Evolutionary conservation across 2,888 invertebrate species (phyloP), one percentile per base, ranked within the genome.

Genomic region (Brenthis daphne): DNA sequence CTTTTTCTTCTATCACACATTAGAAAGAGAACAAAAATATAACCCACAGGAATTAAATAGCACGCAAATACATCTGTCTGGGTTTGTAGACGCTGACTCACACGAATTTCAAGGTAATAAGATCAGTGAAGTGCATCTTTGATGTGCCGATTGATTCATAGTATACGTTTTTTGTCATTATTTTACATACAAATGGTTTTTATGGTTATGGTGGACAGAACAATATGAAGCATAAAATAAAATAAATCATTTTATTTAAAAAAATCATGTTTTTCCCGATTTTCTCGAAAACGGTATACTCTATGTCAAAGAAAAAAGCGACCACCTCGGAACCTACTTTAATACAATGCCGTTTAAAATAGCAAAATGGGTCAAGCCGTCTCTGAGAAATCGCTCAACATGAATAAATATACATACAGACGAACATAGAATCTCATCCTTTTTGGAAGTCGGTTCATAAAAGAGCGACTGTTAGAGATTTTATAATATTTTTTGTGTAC

Each of bases 61-160:
- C 61, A 71, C 77, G 77, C 68, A 70, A 73, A 73, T 70, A 67
- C 75, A 76, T 47, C 55, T 76, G 84, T 82, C 85, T 83, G 85
- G 80, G 79, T 78, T 69, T 71, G 70, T 81, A 85, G 83, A 86
- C 86, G 82, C 79, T 88, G 88, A 89, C 78, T 89, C 88, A 89
- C 77, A 76, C 64, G 77, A 75, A 80, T 80, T 76, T 74, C 68
- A 73, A 71, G 71, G 71, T 67, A 67, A 73, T 63, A 58, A 56
- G 43, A 58, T 57, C 20, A 67, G 61, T 65, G 48, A 64, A 60
- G 54, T 65, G 67, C 64, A 65, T 68, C 61, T 71, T 64, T 54
- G 63, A 67, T 61, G 54, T 64, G 37, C 54, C 56, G 61, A 64
- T 69, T 72, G 33, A 65, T 65, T 56, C 29, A 66, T 66, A 48